phyloP scores from a whole-genome alignment of 1,140 invertebrate species.

The Theocolax elegans region DNA sequence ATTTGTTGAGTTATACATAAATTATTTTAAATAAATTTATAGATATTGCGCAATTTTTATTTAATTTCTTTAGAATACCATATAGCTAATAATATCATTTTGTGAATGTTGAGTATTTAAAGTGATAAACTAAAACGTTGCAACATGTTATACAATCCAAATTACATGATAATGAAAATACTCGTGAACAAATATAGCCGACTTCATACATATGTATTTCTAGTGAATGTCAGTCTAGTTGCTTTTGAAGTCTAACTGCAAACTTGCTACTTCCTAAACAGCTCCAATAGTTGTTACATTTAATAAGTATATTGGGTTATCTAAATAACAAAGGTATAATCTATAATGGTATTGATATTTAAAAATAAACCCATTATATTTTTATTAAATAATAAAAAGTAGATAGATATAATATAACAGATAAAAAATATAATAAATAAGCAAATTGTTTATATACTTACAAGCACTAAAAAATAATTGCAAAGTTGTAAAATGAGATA shows the following conservation, averaged over 20 bases:
- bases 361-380: conserved; percentile 78
- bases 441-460: conserved; percentile 72
- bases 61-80: conserved; percentile 9
- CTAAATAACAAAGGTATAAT: conserved; percentile 46
- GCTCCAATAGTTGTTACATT: conserved; percentile 79
- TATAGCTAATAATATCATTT: conserved; percentile 74
- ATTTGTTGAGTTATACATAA: conserved; percentile 91
- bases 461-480: conserved; percentile 95
- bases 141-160: conserved; percentile 85
- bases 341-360: neutral
- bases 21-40: conserved; percentile 54
- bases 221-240: conserved; percentile 89
- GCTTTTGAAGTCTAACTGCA: conserved; percentile 89
- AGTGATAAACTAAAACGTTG: conserved; percentile 84
- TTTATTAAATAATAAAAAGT: conserved; percentile 86
- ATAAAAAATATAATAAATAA: conserved; percentile 24
- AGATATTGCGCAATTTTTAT: conserved; percentile 4
- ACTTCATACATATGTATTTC: conserved; percentile 91
- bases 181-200: conserved; percentile 78
- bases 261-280: conserved; percentile 86
- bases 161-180: conserved; percentile 86
- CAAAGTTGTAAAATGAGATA: conserved; percentile 80
- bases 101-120: conserved; percentile 86
- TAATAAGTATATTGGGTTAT: conserved; percentile 74
- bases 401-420: conserved; percentile 76